Conservation (phyloP, 2,113 vertebrate species). For the Strix uralensis region DNA sequence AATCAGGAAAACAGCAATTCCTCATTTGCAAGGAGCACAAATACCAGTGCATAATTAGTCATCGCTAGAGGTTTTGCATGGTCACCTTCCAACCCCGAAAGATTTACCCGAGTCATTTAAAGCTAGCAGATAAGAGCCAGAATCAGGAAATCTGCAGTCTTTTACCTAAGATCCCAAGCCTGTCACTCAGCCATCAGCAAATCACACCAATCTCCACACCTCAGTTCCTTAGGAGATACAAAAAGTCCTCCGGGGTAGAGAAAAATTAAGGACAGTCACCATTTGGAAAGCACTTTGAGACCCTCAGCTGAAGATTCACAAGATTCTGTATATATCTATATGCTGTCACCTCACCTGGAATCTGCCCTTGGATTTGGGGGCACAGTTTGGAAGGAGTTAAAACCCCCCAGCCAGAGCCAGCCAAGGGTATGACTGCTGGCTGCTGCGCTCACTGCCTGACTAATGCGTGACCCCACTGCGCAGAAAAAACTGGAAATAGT, state of each 20-base stretch:
- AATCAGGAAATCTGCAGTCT: neutral
- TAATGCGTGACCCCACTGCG: neutral
- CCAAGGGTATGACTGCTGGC: neutral
- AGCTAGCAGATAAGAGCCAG: neutral
- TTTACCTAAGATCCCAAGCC: neutral
- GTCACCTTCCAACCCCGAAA: neutral
- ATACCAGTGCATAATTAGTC: neutral
- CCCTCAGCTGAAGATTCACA: neutral
- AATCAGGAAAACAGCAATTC: neutral
- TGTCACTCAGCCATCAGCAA: neutral
- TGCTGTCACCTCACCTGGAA: fast-evolving
- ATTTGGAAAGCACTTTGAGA: neutral
- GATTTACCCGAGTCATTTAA: neutral
- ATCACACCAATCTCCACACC: neutral
- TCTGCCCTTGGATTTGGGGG: neutral
- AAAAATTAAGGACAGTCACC: neutral
- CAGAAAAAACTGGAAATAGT: slow-evolving; percentile 1
- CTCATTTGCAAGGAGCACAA: neutral
- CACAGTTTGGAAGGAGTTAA: neutral
- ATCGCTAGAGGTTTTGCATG: neutral
- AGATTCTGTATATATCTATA: fast-evolving
- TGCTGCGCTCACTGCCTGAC: neutral
- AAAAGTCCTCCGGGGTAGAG: fast-evolving
- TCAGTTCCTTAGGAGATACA: neutral
- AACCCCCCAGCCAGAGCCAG: neutral